A percentile compares a stretch with the other conserved stretches of the same genome.
Evolutionary conservation across 2,888 invertebrate species (phyloP).

Genomic region (Chymomyza amoena): DNA sequence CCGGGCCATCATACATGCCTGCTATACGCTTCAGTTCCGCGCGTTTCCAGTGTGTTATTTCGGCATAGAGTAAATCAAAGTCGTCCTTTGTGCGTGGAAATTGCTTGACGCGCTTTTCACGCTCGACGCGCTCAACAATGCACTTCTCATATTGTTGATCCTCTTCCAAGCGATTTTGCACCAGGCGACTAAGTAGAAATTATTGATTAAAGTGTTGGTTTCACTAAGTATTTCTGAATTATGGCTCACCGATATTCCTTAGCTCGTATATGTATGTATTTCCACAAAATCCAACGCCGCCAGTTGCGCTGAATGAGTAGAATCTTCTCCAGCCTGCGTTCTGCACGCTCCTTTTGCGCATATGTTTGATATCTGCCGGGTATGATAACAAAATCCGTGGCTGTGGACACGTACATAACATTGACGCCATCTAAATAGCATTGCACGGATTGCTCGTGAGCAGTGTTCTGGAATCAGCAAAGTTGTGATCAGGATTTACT

Average conservation of each 20-base stretch:
- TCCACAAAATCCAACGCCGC: conserved; percentile 77
- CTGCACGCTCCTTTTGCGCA: conserved; percentile 81
- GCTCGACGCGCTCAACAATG: conserved; percentile 78
- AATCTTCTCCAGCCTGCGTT: conserved; percentile 81
- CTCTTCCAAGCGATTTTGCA: conserved; percentile 75
- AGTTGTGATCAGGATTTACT: neutral
- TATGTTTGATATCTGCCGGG: conserved; percentile 84
- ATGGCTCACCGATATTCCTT: conserved; percentile 78
- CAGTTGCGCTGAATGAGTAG: conserved; percentile 83
- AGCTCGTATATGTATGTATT: conserved; percentile 80
- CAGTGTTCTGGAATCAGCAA: conserved; percentile 67
- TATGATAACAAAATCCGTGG: conserved; percentile 82
- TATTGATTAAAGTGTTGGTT: neutral
- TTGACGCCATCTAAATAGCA: conserved; percentile 75
- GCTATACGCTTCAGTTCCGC: conserved; percentile 83
- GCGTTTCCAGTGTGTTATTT: conserved; percentile 77
- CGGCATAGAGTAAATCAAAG: conserved; percentile 86
- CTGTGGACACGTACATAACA: conserved; percentile 80
- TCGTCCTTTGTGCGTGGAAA: conserved; percentile 86
- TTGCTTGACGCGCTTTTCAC: conserved; percentile 84
- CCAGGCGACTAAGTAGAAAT: conserved; percentile 77
- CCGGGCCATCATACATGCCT: conserved; percentile 83
- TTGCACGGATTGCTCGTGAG: conserved; percentile 75
- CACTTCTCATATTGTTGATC: conserved; percentile 63
- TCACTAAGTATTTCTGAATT: neutral